Conservation (phyloP, 2,113 vertebrate species). For the Tautogolabrus adspersus region DNA sequence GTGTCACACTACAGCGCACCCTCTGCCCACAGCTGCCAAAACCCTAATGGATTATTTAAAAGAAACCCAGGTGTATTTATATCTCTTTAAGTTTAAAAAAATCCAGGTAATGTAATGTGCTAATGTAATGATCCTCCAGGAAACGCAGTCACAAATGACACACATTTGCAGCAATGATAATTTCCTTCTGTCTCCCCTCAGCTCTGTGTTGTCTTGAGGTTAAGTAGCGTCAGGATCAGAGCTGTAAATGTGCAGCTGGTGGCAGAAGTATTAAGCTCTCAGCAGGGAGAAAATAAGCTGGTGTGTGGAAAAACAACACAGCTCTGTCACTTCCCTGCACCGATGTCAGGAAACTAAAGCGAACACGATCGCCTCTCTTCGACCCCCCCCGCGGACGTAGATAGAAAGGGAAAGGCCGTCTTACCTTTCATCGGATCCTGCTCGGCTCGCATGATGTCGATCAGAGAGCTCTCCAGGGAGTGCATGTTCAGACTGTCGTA, state of each 20-base stretch:
- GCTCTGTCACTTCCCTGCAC: constrained; percentile 30
- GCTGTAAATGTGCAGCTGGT: constrained; percentile 70
- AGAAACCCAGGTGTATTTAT: constrained; percentile 1
- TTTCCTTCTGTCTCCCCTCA: not conserved
- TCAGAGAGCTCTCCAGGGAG: constrained; percentile 97
- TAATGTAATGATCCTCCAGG: not conserved
- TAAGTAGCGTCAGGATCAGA: constrained; percentile 69
- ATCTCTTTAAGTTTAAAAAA: not conserved
- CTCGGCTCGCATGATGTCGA: constrained; percentile 99
- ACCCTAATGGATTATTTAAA: constrained; percentile 21
- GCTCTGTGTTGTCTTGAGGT: constrained; percentile 46
- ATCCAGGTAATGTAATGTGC: not conserved
- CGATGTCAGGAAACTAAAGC: not conserved
- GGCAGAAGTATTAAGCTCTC: constrained; percentile 65
- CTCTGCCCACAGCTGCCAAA: constrained; percentile 31
- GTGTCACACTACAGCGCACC: constrained; percentile 55
- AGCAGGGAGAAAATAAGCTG: constrained; percentile 69
- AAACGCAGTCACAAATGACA: not conserved
- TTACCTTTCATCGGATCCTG: constrained; percentile 98
- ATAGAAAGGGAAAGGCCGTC: constrained; percentile 54
- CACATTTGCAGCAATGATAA: not conserved
- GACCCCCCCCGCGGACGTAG: constrained; percentile 10
- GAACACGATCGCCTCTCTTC: constrained; percentile 44
- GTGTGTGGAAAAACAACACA: constrained; percentile 60
- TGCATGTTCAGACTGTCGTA: constrained; percentile 99